Evolutionary conservation across 2,888 invertebrate species (phyloP).

Genomic region (Cephus runcator): DNA sequence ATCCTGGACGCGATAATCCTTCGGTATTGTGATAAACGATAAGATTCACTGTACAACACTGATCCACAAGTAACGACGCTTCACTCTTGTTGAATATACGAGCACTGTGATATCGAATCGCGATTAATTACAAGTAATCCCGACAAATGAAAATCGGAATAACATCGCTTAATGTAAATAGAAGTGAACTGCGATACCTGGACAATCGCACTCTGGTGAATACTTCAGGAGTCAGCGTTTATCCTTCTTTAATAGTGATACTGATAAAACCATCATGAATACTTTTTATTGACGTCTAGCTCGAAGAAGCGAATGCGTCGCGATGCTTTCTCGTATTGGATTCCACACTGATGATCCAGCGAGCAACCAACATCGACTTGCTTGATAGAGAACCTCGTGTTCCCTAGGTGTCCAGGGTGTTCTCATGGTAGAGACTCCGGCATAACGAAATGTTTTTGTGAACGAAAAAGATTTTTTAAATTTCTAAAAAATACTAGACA

Average conservation of each 20-base stretch:
- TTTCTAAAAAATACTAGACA: neutral
- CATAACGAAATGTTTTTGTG: neutral
- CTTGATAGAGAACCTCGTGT: neutral
- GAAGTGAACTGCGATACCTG: neutral
- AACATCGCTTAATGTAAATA: neutral
- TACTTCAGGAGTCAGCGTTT: neutral
- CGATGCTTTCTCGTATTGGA: neutral
- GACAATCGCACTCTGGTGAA: neutral
- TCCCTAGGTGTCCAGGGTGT: neutral
- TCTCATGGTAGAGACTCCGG: neutral
- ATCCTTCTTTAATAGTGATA: neutral
- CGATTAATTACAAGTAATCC: neutral
- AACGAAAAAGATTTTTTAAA: neutral
- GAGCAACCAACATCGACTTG: neutral
- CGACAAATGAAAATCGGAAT: neutral
- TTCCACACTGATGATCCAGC: neutral
- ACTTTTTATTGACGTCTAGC: neutral
- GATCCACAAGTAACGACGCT: neutral
- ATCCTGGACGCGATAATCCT: conserved; percentile 5
- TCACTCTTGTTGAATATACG: neutral
- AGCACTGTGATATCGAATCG: neutral
- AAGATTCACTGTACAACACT: neutral
- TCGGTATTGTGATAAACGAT: neutral
- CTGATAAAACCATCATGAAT: neutral
- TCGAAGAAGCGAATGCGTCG: neutral